These are phyloP conservation scores for Phrynocephalus guinanensis DNA, from an alignment of 2,797 vertebrate species.

Conservation along the genomic window DNA sequence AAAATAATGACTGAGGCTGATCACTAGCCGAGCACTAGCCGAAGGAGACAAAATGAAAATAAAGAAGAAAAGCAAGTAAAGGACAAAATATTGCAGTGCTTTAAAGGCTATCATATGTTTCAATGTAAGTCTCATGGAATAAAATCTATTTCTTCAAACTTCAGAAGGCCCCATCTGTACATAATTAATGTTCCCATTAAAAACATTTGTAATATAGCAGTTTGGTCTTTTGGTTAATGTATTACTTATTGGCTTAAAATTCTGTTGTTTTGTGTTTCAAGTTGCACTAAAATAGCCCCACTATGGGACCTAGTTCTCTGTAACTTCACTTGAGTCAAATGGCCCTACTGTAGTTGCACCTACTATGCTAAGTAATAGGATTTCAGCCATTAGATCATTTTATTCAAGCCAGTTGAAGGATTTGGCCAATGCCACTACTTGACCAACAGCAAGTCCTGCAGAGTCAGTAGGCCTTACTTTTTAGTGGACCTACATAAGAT, in stretches of 20 bases:
- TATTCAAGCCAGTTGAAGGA: no score
- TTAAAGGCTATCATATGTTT: no score
- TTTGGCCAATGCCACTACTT: not conserved
- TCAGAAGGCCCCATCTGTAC: not conserved
- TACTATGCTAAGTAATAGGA: no score
- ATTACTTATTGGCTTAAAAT: not conserved
- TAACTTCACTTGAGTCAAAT: not conserved
- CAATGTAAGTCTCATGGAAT: no score
- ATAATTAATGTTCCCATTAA: constrained; percentile 66
- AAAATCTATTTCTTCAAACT: no score
- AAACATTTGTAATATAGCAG: constrained; percentile 11
- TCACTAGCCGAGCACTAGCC: no score
- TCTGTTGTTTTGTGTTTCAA: not conserved
- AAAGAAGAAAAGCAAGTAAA: no score
- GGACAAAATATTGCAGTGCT: no score
- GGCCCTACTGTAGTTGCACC: no score
- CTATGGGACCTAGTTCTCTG: not conserved
- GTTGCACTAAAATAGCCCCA: not conserved
- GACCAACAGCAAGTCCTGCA: no score
- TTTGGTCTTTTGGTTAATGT: not conserved
- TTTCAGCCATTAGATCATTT: not conserved
- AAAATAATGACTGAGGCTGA: no score
- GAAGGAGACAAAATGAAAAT: not conserved
- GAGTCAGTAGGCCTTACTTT: not conserved
- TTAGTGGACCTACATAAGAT: constrained; percentile 55